Evolutionary conservation across 2,113 vertebrate species (phyloP).

Genomic region (Xerus inauris): DNA sequence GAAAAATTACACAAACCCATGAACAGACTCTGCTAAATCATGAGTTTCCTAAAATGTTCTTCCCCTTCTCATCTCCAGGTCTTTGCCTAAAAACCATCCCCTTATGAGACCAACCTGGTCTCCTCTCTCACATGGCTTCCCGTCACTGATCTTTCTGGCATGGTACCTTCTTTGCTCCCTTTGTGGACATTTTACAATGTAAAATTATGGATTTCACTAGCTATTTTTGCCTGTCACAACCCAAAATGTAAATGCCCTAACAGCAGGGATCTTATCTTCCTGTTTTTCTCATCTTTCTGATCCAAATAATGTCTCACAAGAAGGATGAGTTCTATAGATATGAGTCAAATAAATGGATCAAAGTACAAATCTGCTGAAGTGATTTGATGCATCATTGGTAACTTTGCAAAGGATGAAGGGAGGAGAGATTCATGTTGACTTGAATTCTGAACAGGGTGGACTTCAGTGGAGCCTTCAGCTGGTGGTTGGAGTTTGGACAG

Average conservation of each 20-base stretch:
- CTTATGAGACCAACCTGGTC: background rate
- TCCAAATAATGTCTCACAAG: background rate
- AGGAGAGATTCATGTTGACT: background rate
- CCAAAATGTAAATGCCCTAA: background rate
- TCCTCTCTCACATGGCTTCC: background rate
- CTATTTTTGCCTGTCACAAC: background rate
- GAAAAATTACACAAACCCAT: background rate
- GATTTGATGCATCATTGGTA: background rate
- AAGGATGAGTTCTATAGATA: background rate
- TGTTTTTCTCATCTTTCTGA: background rate
- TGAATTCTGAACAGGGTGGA: background rate
- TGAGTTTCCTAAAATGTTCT: too few relatives aligned
- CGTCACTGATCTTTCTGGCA: rapidly evolving
- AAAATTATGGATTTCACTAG: background rate
- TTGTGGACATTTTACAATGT: background rate
- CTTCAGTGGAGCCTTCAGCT: background rate
- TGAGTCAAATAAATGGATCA: background rate
- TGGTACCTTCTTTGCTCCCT: background rate
- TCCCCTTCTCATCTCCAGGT: too few relatives aligned
- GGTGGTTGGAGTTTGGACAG: background rate
- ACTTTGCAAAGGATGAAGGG: background rate
- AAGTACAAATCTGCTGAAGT: background rate
- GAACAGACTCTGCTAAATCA: too few relatives aligned
- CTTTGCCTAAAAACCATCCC: background rate
- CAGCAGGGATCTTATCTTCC: background rate